Evolutionary conservation across 1,140 invertebrate species (phyloP).

Genomic region (Temnothorax nylanderi): DNA sequence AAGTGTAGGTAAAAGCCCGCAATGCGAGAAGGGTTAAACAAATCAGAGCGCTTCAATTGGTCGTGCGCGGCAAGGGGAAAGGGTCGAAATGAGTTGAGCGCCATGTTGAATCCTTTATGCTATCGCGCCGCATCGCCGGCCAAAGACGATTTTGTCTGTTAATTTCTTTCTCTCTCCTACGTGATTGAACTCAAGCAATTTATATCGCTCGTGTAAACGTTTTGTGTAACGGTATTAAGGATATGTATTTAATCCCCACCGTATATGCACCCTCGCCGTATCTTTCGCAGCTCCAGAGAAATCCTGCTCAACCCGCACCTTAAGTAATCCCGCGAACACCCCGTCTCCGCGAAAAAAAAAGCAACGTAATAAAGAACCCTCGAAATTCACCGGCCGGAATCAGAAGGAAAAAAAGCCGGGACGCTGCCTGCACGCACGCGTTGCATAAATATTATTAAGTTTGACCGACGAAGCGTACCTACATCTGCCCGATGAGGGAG

Average conservation of each 20-base stretch:
- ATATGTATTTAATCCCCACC: background rate
- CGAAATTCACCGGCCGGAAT: conserved; percentile 43
- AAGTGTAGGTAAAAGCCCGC: background rate
- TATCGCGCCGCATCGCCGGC: background rate
- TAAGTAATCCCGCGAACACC: conserved; percentile 61
- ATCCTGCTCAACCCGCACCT: conserved; percentile 40
- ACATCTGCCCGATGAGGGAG: conserved; percentile 65
- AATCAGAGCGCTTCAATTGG: conserved; percentile 77
- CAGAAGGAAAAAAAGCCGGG: conserved; percentile 10
- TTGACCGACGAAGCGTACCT: conserved; percentile 68
- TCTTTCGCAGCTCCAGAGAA: background rate
- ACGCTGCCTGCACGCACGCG: conserved; percentile 59
- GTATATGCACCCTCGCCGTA: background rate
- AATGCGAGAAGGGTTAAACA: conserved; percentile 78
- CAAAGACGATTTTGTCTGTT: conserved; percentile 47
- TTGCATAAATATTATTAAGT: conserved; percentile 76
- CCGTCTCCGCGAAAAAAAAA: conserved; percentile 49
- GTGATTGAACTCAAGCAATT: background rate
- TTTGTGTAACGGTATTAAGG: background rate
- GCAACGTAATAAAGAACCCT: conserved; percentile 59
- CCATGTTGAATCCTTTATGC: conserved; percentile 61
- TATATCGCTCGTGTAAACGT: background rate
- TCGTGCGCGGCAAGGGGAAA: conserved; percentile 54
- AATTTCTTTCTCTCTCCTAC: conserved; percentile 50
- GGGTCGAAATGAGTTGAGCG: conserved; percentile 48